Percentiles rank a stretch among this genome's conserved stretches.
Conservation (phyloP, 2,888 invertebrate species). For the Agrotis puta region DNA sequence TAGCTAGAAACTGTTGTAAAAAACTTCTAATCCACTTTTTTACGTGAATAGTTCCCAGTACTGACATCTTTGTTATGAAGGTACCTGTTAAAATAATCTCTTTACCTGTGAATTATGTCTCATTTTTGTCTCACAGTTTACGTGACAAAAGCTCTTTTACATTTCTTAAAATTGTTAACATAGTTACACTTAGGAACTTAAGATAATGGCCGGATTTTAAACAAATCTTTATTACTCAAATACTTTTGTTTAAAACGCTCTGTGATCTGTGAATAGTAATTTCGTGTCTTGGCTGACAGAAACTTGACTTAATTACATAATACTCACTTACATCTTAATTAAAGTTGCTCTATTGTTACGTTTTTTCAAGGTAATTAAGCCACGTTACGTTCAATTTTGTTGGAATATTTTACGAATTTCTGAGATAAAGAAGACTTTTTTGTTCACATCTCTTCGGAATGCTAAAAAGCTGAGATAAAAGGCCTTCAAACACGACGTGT, state of each 20-base stretch:
- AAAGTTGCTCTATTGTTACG: conserved; percentile 16
- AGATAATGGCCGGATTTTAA: conserved; percentile 32
- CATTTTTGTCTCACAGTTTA: conserved; percentile 30
- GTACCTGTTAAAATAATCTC: conserved; percentile 59
- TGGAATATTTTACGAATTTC: conserved; percentile 13
- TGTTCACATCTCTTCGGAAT: conserved; percentile 44
- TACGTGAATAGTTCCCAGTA: conserved; percentile 9
- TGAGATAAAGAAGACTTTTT: conserved; percentile 22
- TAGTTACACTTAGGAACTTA: conserved; percentile 23
- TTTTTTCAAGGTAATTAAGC: conserved; percentile 19
- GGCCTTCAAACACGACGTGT: conserved; percentile 34
- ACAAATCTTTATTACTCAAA: conserved; percentile 35
- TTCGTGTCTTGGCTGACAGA: conserved; percentile 24
- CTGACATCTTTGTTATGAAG: conserved; percentile 17
- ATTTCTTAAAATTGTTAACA: conserved; percentile 44
- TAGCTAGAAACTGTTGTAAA: background rate
- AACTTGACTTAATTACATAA: conserved; percentile 27
- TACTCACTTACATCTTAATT: conserved; percentile 32
- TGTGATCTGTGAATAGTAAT: conserved; percentile 44
- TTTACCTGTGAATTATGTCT: conserved; percentile 57
- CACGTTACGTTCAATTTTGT: conserved; percentile 7
- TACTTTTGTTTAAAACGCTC: conserved; percentile 31
- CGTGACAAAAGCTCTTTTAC: conserved; percentile 45
- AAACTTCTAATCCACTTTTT: background rate
- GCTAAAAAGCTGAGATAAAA: conserved; percentile 54